Percentiles rank a stretch among this genome's conserved stretches.
Conservation (phyloP, 2,113 vertebrate genomes). For the Alouatta palliata region DNA sequence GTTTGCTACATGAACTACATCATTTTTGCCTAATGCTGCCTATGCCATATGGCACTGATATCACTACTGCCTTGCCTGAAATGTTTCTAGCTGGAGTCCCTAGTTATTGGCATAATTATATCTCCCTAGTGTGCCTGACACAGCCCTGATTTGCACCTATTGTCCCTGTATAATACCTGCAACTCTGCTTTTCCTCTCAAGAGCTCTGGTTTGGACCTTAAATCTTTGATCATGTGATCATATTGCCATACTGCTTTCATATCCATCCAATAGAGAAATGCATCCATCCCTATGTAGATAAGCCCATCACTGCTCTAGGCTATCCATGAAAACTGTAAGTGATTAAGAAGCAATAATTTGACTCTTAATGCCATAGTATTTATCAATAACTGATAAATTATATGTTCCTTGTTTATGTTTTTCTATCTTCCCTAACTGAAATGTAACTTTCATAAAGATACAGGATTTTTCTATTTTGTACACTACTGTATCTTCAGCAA, state of each 20-base stretch:
- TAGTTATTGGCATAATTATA: neutral
- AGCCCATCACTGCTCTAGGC: neutral
- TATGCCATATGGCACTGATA: neutral
- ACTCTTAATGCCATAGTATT: neutral
- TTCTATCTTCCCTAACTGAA: neutral
- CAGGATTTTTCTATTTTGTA: neutral
- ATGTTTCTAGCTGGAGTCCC: neutral
- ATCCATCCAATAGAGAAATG: conserved; percentile 25
- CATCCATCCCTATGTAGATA: neutral
- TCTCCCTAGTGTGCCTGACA: neutral
- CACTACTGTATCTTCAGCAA: neutral
- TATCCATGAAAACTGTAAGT: neutral
- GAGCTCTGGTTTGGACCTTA: neutral
- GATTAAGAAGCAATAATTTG: neutral
- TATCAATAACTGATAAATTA: neutral
- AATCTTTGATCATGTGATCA: neutral
- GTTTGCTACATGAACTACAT: neutral
- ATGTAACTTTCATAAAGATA: neutral
- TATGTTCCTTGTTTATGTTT: neutral
- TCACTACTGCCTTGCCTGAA: neutral
- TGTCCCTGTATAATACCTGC: neutral
- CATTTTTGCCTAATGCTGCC: neutral
- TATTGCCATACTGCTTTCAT: neutral
- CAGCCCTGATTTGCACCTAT: neutral
- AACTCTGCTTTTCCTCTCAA: neutral